Evolutionary conservation across 2,888 invertebrate genomes (phyloP), one percentile per base, ranked within the genome.

Genomic region (Drosophila sordidula): DNA sequence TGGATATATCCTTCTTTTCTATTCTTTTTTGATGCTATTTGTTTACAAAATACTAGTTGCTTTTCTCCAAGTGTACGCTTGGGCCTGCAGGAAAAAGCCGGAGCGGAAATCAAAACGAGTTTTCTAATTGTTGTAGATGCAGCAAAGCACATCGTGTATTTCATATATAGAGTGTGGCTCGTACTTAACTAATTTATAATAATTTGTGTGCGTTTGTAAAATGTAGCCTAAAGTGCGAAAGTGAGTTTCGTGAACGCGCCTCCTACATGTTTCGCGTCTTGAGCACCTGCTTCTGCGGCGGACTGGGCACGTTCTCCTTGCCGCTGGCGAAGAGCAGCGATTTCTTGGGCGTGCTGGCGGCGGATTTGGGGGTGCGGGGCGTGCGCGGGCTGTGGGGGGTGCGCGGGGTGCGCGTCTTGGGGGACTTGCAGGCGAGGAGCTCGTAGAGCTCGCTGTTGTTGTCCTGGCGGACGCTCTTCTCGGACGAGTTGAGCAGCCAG

Each of bases 301-400:
- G 89, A 66, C 81, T 85, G 45, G 91, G 91, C 41, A 91, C 70
- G 69, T 92, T 92, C 68, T 92, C 92, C 74, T 92, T 92, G 55
- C 92, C 92, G 18, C 75, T 90, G 42, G 90, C 80, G 51, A 92
- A 92, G 47, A 92, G 84, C 26, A 91, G 83, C 8, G 90, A 90
- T 80, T 92, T 92, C 74, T 92, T 90, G 44, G 92, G 92, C 16
- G 92, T 91, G 52, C 80, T 56, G 75, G 87, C 58, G 57, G 64
- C 66, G 6, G 76, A 86, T 56, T 75, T 80, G 46, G 82, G 82
- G 0, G 82, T 91, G 62, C 87, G 82, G 9, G 80, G 82, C n/a
- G 80, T 81, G 63, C 84, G 87, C n/a, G 90, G 90, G 5, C 55
- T 32, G 90, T 90, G 39, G 76, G 87, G 14, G 80, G 81, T 81